phyloP scores from a whole-genome alignment of 2,888 invertebrate genomes.

The Limenitis camilla region DNA sequence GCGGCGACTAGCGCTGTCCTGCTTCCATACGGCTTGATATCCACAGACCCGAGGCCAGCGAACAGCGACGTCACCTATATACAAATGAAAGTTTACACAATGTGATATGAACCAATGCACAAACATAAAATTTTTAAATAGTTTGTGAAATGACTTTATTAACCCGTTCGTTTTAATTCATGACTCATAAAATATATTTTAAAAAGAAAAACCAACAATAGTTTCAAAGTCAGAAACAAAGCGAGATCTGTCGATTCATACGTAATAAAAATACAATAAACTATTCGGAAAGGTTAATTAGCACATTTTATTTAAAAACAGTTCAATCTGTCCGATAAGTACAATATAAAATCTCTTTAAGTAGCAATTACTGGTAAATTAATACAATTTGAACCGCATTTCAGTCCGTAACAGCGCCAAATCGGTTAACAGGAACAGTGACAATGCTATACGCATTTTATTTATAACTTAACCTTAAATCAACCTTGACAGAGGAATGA shows the following conservation, averaged over 20 bases:
- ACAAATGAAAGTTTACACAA: conserved; percentile 16
- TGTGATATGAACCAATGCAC: background rate
- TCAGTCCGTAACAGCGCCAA: conserved; percentile 7
- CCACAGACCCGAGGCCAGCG: conserved; percentile 76
- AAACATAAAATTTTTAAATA: conserved; percentile 3
- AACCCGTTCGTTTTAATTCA: conserved; percentile 1
- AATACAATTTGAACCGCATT: background rate
- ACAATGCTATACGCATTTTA: conserved; percentile 46
- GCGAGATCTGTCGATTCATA: too few relatives aligned
- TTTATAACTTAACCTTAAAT: conserved; percentile 70
- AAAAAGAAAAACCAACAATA: too few relatives aligned
- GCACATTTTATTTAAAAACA: background rate
- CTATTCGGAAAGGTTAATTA: conserved; percentile 1
- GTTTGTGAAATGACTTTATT: conserved; percentile 2
- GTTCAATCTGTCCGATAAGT: background rate
- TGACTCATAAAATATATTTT: conserved; percentile 1
- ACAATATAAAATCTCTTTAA: background rate
- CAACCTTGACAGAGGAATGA: conserved; percentile 72
- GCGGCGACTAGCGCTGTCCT: conserved; percentile 77
- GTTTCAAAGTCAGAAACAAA: conserved; percentile 62
- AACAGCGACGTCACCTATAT: conserved; percentile 72
- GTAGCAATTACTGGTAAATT: background rate
- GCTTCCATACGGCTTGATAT: conserved; percentile 72
- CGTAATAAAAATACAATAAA: background rate
- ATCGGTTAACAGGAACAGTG: conserved; percentile 25